A percentile compares a stretch with the other conserved stretches of the same genome.
Conservation (phyloP, 2,113 vertebrate species). For the Mustela lutreola region DNA sequence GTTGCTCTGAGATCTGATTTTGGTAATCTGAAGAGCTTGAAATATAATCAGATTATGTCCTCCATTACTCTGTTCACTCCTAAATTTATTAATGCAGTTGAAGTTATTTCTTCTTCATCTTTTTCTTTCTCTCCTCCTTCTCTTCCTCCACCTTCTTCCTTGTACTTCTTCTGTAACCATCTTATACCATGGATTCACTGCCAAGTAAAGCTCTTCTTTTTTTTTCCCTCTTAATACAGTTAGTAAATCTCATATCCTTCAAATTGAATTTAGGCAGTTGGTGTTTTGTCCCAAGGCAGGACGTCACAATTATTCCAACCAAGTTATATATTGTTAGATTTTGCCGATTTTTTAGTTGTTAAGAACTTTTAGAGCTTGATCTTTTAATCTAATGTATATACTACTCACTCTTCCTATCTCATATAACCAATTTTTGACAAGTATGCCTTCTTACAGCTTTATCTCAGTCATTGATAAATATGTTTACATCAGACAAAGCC, state of each 20-base stretch:
- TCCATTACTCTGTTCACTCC: neutral
- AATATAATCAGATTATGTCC: neutral
- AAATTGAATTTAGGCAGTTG: constrained; percentile 47
- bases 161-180: neutral
- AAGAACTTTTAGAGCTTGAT: constrained; percentile 31
- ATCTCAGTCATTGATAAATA: constrained; percentile 21
- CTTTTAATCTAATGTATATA: neutral
- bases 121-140: neutral
- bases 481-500: neutral
- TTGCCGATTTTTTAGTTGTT: constrained; percentile 29
- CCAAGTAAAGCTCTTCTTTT: neutral
- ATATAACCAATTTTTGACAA: neutral
- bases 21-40: neutral
- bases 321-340: constrained; percentile 43
- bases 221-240: neutral
- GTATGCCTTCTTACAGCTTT: neutral
- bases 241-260: constrained; percentile 16
- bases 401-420: neutral
- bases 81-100: constrained; percentile 3
- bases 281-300: constrained; percentile 19
- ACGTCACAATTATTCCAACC: constrained; percentile 1
- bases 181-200: neutral
- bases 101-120: neutral
- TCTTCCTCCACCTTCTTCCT: neutral
- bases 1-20: neutral